Evolutionary conservation across 64 coral and sea anemone species (phyloP), one percentile per base, ranked within the genome.

Genomic region (Astreopora myriophthalma): DNA sequence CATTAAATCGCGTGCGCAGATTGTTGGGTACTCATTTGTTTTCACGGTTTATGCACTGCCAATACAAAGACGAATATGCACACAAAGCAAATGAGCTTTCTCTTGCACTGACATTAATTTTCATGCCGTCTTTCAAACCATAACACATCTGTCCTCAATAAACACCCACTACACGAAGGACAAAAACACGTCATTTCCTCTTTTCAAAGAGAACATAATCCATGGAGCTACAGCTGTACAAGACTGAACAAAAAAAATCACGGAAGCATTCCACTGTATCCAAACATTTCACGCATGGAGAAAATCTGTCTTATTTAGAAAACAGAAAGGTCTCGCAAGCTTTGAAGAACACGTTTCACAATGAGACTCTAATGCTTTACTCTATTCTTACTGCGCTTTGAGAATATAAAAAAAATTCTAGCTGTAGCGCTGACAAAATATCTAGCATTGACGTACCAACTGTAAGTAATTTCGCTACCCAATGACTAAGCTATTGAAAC

Each of bases 221-320:
- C 4, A 38, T 6, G 16, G 37, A 36, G 19, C 70, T 38, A 22
- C 12, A 55, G 17, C 14, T 14, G 17, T 19, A 13, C 37, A 31
- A 73, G 19, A n/a, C n/a, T n/a, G n/a, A 8, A 37, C 19, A 35
- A 73, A 73, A 37, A 73, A 13, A 73, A 38, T 37, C 22, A 63
- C 29, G 8, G 17, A 80, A 80, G 24, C 76, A 80, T 80, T 80
- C 76, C 48, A 34, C 0, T 80, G 76, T 60, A 80, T 34, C 76
- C 40, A 78, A 27, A 51, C 13, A 42, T 12, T 6, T 78, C 11
- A 27, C 62, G n/a, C 2, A 9, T 66, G 24, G 27, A 24, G n/a
- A n/a, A 66, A 66, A 27, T 66, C 62, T 10, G 3, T 0, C 8
- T 66, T 66, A 66, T 66, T 66, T 24, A 27, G n/a, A 66, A 66